phyloP scores from a whole-genome alignment of 2,797 vertebrate genomes.

The Euthynnus affinis region DNA sequence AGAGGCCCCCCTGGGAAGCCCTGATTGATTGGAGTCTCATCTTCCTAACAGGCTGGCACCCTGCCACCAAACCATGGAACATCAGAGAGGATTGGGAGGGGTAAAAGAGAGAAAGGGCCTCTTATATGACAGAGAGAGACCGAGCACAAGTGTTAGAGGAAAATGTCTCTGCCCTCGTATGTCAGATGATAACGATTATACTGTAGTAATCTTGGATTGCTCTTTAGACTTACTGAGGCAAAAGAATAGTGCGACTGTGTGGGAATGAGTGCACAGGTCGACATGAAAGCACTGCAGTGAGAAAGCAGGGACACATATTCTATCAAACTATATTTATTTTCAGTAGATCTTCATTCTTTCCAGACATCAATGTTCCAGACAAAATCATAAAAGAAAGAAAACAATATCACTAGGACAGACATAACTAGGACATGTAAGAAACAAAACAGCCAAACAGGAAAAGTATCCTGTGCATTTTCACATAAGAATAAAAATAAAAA shows the following conservation, averaged over 20 bases:
- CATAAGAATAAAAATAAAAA: constrained; percentile 54
- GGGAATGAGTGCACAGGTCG: constrained; percentile 74
- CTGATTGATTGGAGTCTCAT: constrained; percentile 92
- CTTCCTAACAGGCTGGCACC: constrained; percentile 88
- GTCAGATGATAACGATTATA: constrained; percentile 83
- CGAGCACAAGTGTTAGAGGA: constrained; percentile 65
- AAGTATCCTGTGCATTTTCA: constrained; percentile 61
- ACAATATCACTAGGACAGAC: constrained; percentile 60
- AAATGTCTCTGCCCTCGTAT: constrained; percentile 70
- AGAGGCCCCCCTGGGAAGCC: constrained; percentile 76
- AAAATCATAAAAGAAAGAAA: constrained; percentile 63
- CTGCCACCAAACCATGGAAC: constrained; percentile 81
- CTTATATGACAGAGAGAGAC: constrained; percentile 63
- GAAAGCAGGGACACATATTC: constrained; percentile 55
- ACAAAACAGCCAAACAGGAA: constrained; percentile 56
- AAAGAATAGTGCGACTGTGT: constrained; percentile 53
- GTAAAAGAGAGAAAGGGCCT: constrained; percentile 52
- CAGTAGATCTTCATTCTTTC: constrained; percentile 64
- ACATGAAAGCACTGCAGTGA: constrained; percentile 64
- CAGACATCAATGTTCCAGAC: constrained; percentile 62
- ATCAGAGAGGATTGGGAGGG: constrained; percentile 71
- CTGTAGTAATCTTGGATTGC: constrained; percentile 78
- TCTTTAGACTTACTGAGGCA: constrained; percentile 56
- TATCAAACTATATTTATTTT: constrained; percentile 88
- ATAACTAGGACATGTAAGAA: constrained; percentile 61